Percentiles rank a stretch among this genome's conserved stretches.
Conservation (phyloP, 2,888 invertebrate species). For the Schizotus pectinicornis region DNA sequence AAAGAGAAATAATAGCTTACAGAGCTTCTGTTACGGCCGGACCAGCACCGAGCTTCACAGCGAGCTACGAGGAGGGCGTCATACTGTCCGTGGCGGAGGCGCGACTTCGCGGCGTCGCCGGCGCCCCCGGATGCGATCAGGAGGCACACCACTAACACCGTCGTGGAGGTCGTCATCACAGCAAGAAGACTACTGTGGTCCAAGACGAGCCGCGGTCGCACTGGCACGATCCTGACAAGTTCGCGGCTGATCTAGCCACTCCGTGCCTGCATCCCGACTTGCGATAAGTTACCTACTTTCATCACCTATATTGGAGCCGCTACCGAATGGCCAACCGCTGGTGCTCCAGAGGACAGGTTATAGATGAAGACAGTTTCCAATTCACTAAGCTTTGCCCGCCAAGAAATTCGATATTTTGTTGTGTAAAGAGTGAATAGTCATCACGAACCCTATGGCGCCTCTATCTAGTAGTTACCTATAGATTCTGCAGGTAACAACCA, state of each 20-base stretch:
- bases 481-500: background rate
- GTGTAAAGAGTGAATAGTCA: too few species aligned
- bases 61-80: constrained; percentile 65
- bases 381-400: background rate
- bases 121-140: constrained; percentile 33
- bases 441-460: background rate
- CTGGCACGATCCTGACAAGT: constrained; percentile 42
- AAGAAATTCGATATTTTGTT: background rate
- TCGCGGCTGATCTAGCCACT: constrained; percentile 39
- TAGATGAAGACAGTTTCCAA: background rate
- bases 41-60: constrained; percentile 66
- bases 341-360: constrained; percentile 10
- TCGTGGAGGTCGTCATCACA: constrained; percentile 38
- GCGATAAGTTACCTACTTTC: constrained; percentile 37
- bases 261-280: constrained; percentile 32
- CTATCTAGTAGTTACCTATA: too few species aligned
- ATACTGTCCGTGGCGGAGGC: constrained; percentile 60
- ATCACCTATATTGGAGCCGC: constrained; percentile 32
- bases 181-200: constrained; percentile 27
- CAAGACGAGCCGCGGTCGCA: constrained; percentile 41
- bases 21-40: constrained; percentile 42
- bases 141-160: constrained; percentile 33
- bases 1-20: constrained; percentile 31
- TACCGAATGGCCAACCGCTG: too few species aligned
- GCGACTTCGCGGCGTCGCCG: constrained; percentile 55